Percentiles rank a stretch among this genome's conserved stretches.
Conservation (phyloP, 2,113 vertebrate species). For the Setophaga kirtlandii region DNA sequence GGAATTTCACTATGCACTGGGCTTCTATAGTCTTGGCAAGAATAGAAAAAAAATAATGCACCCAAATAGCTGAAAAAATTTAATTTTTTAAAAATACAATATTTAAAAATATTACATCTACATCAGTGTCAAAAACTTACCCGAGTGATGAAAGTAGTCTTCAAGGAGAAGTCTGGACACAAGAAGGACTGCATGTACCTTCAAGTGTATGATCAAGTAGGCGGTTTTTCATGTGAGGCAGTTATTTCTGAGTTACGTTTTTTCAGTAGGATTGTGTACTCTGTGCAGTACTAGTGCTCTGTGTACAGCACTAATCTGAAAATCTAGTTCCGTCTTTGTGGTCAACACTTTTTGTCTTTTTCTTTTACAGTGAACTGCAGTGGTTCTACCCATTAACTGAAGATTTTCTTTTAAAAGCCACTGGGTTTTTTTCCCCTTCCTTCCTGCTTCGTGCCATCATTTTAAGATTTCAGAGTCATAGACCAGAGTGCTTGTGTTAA, state of each 20-base stretch:
- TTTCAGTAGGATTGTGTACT: not conserved
- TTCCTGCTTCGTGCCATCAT: slow-evolving; percentile 53
- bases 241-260: not conserved
- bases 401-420: slow-evolving; percentile 55
- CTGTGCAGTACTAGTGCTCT: not conserved
- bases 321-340: not conserved
- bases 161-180: not conserved
- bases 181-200: not conserved
- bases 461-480: slow-evolving; percentile 66
- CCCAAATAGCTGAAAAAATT: not conserved
- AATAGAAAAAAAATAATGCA: not conserved
- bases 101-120: not conserved
- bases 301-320: not conserved
- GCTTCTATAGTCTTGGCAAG: not conserved
- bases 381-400: not conserved
- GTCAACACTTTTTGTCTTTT: not conserved
- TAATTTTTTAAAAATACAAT: not conserved
- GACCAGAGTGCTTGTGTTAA: slow-evolving; percentile 74
- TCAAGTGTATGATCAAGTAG: not conserved
- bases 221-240: not conserved
- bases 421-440: not conserved
- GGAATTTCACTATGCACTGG: not conserved
- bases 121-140: not conserved
- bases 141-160: not conserved
- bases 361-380: not conserved